Evolutionary conservation across 1,140 invertebrate species (phyloP).

Genomic region (Dryas iulia): DNA sequence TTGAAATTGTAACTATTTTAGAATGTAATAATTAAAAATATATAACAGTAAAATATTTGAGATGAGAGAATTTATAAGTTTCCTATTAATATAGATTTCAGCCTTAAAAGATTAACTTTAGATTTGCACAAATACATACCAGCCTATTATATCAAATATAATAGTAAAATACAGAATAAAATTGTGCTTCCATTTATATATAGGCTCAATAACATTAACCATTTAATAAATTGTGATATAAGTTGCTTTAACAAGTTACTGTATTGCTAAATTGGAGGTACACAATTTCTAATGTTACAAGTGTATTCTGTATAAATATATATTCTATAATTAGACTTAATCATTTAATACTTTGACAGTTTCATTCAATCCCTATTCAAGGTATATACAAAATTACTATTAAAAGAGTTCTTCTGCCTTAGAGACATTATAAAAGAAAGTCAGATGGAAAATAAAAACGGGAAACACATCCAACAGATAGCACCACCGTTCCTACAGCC

Average conservation of each 20-base stretch:
- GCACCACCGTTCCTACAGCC: constrained; percentile 67
- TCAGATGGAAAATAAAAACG: constrained; percentile 17
- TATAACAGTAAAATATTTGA: not conserved
- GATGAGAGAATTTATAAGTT: constrained; percentile 3
- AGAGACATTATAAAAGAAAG: constrained; percentile 28
- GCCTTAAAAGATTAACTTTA: constrained; percentile 17
- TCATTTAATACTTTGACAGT: constrained; percentile 30
- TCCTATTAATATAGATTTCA: constrained; percentile 16
- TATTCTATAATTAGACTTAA: constrained; percentile 40
- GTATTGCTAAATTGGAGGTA: constrained; percentile 42
- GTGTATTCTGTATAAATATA: constrained; percentile 53
- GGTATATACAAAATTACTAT: constrained; percentile 36
- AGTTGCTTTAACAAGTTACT: constrained; percentile 36
- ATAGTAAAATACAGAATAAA: constrained; percentile 18
- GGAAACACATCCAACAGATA: constrained; percentile 46
- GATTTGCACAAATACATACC: constrained; percentile 8
- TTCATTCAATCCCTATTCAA: constrained; percentile 26
- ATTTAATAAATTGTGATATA: constrained; percentile 27
- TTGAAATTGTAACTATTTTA: not conserved
- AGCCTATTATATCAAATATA: constrained; percentile 22
- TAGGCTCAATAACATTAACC: constrained; percentile 25
- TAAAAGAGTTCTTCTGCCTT: constrained; percentile 24
- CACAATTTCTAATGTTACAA: constrained; percentile 41
- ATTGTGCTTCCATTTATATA: constrained; percentile 41
- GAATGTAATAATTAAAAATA: not conserved